Conservation (phyloP, 1,140 invertebrate species). For the Andrena cerasifolii region DNA sequence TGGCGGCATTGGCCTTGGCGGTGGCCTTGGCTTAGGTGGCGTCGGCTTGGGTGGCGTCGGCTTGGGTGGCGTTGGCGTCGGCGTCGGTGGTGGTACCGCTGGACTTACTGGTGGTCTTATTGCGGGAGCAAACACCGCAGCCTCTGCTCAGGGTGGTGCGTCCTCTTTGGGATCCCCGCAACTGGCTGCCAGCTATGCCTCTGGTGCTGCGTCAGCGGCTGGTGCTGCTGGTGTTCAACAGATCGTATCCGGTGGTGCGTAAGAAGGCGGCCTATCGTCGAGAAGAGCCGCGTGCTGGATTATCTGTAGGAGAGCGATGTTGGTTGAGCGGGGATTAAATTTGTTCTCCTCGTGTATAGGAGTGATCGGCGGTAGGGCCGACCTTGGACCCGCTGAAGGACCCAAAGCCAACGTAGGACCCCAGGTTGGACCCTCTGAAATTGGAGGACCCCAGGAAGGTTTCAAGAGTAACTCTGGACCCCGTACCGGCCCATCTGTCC, state of each 20-base stretch:
- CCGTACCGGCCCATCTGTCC: slow-evolving; percentile 79
- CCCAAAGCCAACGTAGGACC: slow-evolving; percentile 82
- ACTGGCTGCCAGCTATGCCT: slow-evolving; percentile 81
- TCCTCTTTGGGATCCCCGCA: slow-evolving; percentile 81
- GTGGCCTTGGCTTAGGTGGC: slow-evolving; percentile 70
- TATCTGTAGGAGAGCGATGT: background rate
- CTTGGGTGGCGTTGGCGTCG: slow-evolving; percentile 72
- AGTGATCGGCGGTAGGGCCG: slow-evolving; percentile 80
- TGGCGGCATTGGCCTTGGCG: slow-evolving; percentile 76
- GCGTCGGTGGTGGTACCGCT: slow-evolving; percentile 73
- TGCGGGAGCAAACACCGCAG: slow-evolving; percentile 79
- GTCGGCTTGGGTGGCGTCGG: slow-evolving; percentile 72
- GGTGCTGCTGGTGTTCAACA: slow-evolving; percentile 81
- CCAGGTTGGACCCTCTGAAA: slow-evolving; percentile 79
- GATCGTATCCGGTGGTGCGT: slow-evolving; percentile 80
- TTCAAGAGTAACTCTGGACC: slow-evolving; percentile 81
- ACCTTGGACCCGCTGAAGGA: slow-evolving; percentile 82
- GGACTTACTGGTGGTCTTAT: slow-evolving; percentile 80
- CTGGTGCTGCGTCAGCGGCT: slow-evolving; percentile 80
- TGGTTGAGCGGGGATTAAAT: slow-evolving; percentile 9
- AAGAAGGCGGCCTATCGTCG: background rate
- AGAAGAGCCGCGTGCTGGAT: background rate
- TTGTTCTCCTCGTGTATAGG: slow-evolving; percentile 61
- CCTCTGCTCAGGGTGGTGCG: slow-evolving; percentile 80
- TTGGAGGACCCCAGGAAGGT: slow-evolving; percentile 81